Evolutionary conservation across 2,888 invertebrate species (phyloP), one percentile per base, ranked within the genome.

Genomic region (Tetramorium bicarinatum): DNA sequence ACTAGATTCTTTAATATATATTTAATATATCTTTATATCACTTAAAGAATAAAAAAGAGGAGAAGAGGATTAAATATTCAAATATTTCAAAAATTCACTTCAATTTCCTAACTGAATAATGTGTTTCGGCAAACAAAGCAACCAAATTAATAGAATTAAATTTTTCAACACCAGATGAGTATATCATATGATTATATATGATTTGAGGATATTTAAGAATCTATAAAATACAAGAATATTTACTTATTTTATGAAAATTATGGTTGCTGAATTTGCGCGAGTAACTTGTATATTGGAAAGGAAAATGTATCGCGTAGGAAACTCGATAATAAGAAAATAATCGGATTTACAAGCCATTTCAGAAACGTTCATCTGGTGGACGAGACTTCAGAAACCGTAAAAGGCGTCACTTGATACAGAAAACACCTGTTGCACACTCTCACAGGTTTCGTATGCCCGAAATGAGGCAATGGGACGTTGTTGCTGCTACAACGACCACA

Each of bases 401-500:
- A 96, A 83, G 96, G 96, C 83, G 96, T 97, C 86, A 97, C 96
- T 94, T 97, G 97, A 93, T 96, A 97, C 91, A 96, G 96, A 93
- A 97, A 98, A 95, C 98, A 98, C 92, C 97, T 97, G 93, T 98
- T 98, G 95, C 99, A 99, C 54, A 99, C 99, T 56, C 99, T 97
- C 6, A 99, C 99, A 8, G 99, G 99, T 94, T 98, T 99, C 90
- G 97, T 95, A 93, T 99, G 98, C 1, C 99, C 99, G 95, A 97
- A 99, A 93, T 98, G 98, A 15, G 99, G 99, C 91, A 99, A 95
- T 38, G 99, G 98, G 82, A 99, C 98, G 87, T 97, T 98, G 95
- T 99, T 98, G 69, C 98, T 97, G 90, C 99, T 99, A 95, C 99
- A 99, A 66, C 98, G 97, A 1, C 98, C 97, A 95, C 99, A 99